phyloP scores from a whole-genome alignment of 2,888 invertebrate species.

The Epirrhoe alternata region DNA sequence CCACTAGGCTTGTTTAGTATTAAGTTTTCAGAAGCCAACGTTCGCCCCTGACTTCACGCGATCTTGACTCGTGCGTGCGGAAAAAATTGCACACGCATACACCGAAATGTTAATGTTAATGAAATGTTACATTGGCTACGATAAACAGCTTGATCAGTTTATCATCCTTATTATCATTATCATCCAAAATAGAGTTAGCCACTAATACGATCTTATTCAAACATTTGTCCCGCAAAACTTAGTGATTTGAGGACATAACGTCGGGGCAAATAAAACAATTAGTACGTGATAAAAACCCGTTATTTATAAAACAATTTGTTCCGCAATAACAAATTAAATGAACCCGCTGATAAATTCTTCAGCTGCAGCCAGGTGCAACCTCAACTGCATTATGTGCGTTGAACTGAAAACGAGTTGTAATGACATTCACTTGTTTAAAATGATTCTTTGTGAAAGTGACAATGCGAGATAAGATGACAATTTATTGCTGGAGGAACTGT shows the following conservation, averaged over 20 bases:
- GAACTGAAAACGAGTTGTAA: slow-evolving; percentile 24
- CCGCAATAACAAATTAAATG: background rate
- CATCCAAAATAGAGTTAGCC: too few species aligned
- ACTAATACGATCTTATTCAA: too few species aligned
- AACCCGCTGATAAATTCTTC: background rate
- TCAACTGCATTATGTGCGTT: slow-evolving; percentile 6
- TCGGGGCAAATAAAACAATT: too few species aligned
- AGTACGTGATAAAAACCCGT: too few species aligned
- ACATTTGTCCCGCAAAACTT: too few species aligned
- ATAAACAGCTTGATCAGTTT: slow-evolving; percentile 5
- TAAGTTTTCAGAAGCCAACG: slow-evolving; percentile 32
- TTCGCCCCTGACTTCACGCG: slow-evolving; percentile 44
- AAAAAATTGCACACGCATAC: slow-evolving; percentile 23
- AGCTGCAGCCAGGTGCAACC: slow-evolving; percentile 21
- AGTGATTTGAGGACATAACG: too few species aligned
- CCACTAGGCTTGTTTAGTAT: background rate
- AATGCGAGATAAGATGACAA: slow-evolving; percentile 19
- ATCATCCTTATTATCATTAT: too few species aligned
- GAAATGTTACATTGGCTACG: background rate
- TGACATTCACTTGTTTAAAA: slow-evolving; percentile 26
- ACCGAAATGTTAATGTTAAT: slow-evolving; percentile 1
- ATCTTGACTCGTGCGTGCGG: slow-evolving; percentile 34
- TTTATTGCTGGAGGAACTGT: slow-evolving; percentile 22
- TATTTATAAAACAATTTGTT: too few species aligned
- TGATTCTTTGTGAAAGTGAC: slow-evolving; percentile 31